Evolutionary conservation across 2,888 invertebrate genomes (phyloP), one percentile per base, ranked within the genome.

Genomic region (Germaria angustata): DNA sequence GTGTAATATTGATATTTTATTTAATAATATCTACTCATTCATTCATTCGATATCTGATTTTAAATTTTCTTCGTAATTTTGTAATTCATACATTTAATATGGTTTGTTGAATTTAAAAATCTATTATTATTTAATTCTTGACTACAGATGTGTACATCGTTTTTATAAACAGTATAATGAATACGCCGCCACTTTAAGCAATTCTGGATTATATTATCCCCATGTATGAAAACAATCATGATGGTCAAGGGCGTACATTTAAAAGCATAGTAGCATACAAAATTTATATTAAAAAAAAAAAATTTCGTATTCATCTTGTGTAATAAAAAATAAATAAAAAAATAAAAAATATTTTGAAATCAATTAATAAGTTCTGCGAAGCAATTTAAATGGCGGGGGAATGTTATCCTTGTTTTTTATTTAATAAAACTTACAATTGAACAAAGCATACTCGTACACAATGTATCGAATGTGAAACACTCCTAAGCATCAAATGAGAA

Each of bases 181-280:
- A 57, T 28, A 65, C 32, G n/a, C 22, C 6, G 8, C 17, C 17
- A 28, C 1, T 41, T 24, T 28, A 46, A 76, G 49, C 46, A 66
- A 57, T 55, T 76, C 66, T 66, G 75, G 55, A 36, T 76, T 66
- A 41, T 68, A 59, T 76, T 49, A 59, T 68, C 13, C 1, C 68
- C 32, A 24, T 51, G 22, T 68, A 9, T 41, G 13, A 49, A 55
- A 57, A 13, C 32, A 32, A n/a, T n/a, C n/a, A 51, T 68, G 66
- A 68, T 68, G 76, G 68, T 68, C 76, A 76, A 76, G 73, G 73
- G 53, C 65, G 65, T 55, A 55, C 65, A 17, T n/a, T 75, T 75
- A 44, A 75, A 65, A 63, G 34, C 44, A 24, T 34, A 44, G 17
- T 53, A 65, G 55, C 44, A 65, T 75, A 46, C 44, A 2, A 24